Evolutionary conservation across 2,113 vertebrate genomes (phyloP).

Genomic region (Datnioides undecimradiatus): DNA sequence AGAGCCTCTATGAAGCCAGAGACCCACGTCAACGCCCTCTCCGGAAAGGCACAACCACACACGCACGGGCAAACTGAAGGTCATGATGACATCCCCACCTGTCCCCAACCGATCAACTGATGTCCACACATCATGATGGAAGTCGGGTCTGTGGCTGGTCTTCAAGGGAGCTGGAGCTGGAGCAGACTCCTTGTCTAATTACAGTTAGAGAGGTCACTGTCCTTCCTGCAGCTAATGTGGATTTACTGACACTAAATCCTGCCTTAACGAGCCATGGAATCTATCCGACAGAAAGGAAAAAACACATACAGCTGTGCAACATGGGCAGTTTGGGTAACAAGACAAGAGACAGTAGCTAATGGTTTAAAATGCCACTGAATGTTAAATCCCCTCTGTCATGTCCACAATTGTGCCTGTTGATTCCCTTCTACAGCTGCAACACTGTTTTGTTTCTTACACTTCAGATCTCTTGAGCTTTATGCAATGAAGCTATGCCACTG

Average conservation of each 20-base stretch:
- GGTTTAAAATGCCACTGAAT: conserved; percentile 69
- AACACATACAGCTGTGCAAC: conserved; percentile 68
- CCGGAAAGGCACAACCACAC: no score
- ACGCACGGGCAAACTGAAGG: conserved; percentile 51
- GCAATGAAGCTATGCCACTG: conserved; percentile 69
- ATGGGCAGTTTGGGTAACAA: conserved; percentile 44
- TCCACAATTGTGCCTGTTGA: conserved; percentile 60
- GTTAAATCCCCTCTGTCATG: conserved; percentile 71
- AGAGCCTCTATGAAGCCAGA: conserved; percentile 50
- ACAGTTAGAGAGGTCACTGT: conserved; percentile 68
- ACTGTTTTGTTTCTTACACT: conserved; percentile 66
- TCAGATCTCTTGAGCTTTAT: conserved; percentile 65
- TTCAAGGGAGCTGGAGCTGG: conserved; percentile 55
- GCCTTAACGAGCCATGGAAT: conserved; percentile 71
- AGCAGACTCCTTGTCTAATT: conserved; percentile 69
- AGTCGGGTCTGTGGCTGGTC: conserved; percentile 50
- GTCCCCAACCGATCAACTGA: conserved; percentile 76
- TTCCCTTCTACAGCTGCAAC: conserved; percentile 73
- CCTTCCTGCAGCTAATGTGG: conserved; percentile 67
- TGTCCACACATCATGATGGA: conserved; percentile 73
- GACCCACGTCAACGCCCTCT: conserved; percentile 48
- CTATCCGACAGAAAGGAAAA: conserved; percentile 43
- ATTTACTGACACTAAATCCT: conserved; percentile 74
- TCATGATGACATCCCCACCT: conserved; percentile 81
- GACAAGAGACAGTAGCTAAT: conserved; percentile 73